These are phyloP conservation scores for Drosophila anomelani DNA, from an alignment of 2,888 invertebrate genomes.

Conservation along the genomic window DNA sequence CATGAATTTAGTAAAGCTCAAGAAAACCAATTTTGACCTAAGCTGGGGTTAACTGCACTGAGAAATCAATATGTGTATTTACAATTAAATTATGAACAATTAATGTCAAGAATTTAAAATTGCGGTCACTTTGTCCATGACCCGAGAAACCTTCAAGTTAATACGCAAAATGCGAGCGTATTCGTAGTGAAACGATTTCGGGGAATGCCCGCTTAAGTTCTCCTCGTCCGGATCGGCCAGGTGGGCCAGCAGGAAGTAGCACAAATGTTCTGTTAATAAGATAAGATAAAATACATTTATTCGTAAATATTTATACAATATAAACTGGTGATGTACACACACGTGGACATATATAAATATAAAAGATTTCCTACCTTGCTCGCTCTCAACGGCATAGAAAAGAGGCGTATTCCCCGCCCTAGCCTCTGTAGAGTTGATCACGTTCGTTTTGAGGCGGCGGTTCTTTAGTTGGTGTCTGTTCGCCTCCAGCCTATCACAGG, in stretches of 20 bases:
- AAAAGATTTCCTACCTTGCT: conserved; percentile 57
- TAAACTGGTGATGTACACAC: not conserved
- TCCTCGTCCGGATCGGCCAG: conserved; percentile 79
- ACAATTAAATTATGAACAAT: conserved; percentile 20
- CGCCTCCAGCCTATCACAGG: conserved; percentile 57
- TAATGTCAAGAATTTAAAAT: conserved; percentile 53
- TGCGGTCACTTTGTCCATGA: conserved; percentile 73
- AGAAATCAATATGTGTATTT: conserved; percentile 15
- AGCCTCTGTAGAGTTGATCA: conserved; percentile 78
- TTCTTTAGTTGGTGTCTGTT: conserved; percentile 32
- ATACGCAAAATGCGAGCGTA: conserved; percentile 72
- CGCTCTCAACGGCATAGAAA: conserved; percentile 79
- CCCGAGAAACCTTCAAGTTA: conserved; percentile 71
- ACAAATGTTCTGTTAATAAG: conserved; percentile 74
- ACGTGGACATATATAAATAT: too few species aligned
- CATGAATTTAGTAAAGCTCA: conserved; percentile 33
- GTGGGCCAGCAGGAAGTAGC: conserved; percentile 81
- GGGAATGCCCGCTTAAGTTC: conserved; percentile 79
- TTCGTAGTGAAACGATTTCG: conserved; percentile 75
- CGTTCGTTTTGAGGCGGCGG: conserved; percentile 55
- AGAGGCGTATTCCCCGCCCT: conserved; percentile 79
- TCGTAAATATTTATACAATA: not conserved
- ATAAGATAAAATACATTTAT: conserved; percentile 4
- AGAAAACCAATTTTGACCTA: conserved; percentile 33
- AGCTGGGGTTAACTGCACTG: conserved; percentile 47